Percentiles rank a stretch among this genome's conserved stretches.
These are phyloP conservation scores for Gopherus flavomarginatus DNA, from an alignment of 2,113 vertebrate species.

Conservation along the genomic window DNA sequence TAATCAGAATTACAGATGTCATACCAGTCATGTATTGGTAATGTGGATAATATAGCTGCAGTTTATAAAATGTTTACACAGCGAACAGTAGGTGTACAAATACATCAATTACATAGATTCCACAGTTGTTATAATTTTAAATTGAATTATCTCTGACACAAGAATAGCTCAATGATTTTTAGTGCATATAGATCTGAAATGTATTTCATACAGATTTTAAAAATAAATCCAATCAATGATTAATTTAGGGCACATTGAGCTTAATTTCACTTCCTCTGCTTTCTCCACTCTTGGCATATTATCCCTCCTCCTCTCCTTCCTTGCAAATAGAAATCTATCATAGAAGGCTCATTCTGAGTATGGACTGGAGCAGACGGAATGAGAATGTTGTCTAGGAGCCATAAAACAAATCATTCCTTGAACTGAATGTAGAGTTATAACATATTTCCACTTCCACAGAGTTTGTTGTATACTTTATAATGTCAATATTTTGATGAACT, in stretches of 20 bases:
- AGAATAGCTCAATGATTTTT: not conserved
- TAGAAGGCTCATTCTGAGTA: constrained; percentile 20
- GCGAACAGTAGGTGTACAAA: not conserved
- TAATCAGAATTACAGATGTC: not conserved
- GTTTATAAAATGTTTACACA: not conserved
- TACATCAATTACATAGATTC: fast-evolving
- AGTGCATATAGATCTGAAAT: not conserved
- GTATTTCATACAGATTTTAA: not conserved
- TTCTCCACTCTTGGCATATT: constrained; percentile 48
- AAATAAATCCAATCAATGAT: not conserved
- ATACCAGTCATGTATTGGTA: not conserved
- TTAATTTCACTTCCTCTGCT: constrained; percentile 36
- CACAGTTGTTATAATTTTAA: not conserved
- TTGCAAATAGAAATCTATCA: constrained; percentile 51
- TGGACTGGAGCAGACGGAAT: constrained; percentile 44
- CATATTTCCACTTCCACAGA: constrained; percentile 43
- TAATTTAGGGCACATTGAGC: not conserved
- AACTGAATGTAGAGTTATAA: constrained; percentile 46
- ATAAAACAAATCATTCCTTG: constrained; percentile 50
- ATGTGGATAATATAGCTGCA: not conserved
- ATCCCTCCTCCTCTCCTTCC: constrained; percentile 34
- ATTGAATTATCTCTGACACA: not conserved
- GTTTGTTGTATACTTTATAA: constrained; percentile 8
- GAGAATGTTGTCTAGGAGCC: constrained; percentile 45
- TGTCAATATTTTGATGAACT: constrained; percentile 47